Evolutionary conservation across 1,140 invertebrate species (phyloP).

Genomic region (Zaprionus taronus): DNA sequence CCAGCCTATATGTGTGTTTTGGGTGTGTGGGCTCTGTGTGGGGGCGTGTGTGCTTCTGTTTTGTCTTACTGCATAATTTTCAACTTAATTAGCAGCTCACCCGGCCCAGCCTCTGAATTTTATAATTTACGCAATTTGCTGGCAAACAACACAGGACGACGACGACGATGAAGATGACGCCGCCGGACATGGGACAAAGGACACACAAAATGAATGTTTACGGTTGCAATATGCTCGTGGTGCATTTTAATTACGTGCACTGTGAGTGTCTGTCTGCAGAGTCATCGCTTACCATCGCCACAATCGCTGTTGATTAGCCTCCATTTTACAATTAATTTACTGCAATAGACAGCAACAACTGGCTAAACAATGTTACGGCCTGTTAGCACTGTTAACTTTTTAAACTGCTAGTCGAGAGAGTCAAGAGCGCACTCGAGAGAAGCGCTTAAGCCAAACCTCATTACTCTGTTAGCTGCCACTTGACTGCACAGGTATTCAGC

Average conservation of each 20-base stretch:
- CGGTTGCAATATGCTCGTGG: constrained; percentile 24
- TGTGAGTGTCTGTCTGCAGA: constrained; percentile 6
- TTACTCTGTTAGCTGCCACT: constrained; percentile 35
- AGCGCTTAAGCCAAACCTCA: constrained; percentile 16
- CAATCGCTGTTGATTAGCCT: not conserved
- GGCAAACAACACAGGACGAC: constrained; percentile 3
- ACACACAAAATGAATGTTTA: constrained; percentile 22
- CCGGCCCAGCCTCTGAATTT: constrained; percentile 16
- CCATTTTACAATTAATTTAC: constrained; percentile 5
- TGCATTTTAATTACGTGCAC: constrained; percentile 26
- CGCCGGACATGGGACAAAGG: not conserved
- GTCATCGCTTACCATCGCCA: not conserved
- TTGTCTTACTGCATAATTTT: constrained; percentile 45
- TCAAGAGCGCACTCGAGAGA: not conserved
- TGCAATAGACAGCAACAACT: not conserved
- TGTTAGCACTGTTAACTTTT: constrained; percentile 1
- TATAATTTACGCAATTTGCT: constrained; percentile 29
- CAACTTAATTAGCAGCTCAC: constrained; percentile 46
- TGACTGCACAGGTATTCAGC: constrained; percentile 31
- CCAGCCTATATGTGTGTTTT: not conserved
- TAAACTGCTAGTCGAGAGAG: not conserved
- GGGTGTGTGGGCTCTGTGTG: not conserved
- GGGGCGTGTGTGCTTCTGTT: constrained; percentile 3
- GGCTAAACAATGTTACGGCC: not conserved
- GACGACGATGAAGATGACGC: not conserved